Conservation (phyloP, 2,888 invertebrate genomes). For the Drosophila barbarae region DNA sequence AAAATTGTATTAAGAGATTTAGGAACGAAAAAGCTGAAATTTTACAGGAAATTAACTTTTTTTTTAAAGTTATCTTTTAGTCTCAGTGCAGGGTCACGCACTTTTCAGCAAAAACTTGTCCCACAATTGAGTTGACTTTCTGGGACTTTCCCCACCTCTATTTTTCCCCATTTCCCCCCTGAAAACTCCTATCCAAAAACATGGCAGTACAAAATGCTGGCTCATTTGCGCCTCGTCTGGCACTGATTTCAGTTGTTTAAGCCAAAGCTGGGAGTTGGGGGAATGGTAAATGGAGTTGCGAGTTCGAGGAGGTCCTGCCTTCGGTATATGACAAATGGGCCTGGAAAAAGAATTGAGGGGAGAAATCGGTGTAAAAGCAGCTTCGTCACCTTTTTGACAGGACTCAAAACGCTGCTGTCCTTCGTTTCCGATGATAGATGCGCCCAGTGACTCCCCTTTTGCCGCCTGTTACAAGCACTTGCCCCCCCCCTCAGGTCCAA, state of each 20-base stretch:
- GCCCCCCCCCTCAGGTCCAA: slow-evolving; percentile 2
- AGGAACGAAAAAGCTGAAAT: rapidly evolving
- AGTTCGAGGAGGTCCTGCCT: background rate
- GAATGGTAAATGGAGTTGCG: slow-evolving; percentile 13
- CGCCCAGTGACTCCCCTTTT: slow-evolving; percentile 17
- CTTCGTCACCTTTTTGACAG: slow-evolving; percentile 70
- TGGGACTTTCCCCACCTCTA: background rate
- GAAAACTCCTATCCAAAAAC: slow-evolving; percentile 2
- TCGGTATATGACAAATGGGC: slow-evolving; percentile 69
- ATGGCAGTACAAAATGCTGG: slow-evolving; percentile 53
- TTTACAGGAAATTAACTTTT: background rate
- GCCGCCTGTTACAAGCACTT: slow-evolving; percentile 24
- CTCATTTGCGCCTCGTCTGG: slow-evolving; percentile 66
- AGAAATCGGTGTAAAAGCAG: slow-evolving; percentile 25
- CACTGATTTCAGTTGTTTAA: slow-evolving; percentile 58
- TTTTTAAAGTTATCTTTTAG: background rate
- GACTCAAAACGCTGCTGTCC: slow-evolving; percentile 14
- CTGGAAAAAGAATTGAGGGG: slow-evolving; percentile 11
- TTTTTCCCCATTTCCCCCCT: background rate
- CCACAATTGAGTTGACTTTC: slow-evolving; percentile 31
- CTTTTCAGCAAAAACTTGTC: slow-evolving; percentile 40
- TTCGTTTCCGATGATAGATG: slow-evolving; percentile 35
- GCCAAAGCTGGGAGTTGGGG: slow-evolving; percentile 4
- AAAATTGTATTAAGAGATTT: background rate
- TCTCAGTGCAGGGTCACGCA: slow-evolving; percentile 38